These are phyloP conservation scores for Dromas ardeola DNA, from an alignment of 2,113 vertebrate species.

Conservation along the genomic window DNA sequence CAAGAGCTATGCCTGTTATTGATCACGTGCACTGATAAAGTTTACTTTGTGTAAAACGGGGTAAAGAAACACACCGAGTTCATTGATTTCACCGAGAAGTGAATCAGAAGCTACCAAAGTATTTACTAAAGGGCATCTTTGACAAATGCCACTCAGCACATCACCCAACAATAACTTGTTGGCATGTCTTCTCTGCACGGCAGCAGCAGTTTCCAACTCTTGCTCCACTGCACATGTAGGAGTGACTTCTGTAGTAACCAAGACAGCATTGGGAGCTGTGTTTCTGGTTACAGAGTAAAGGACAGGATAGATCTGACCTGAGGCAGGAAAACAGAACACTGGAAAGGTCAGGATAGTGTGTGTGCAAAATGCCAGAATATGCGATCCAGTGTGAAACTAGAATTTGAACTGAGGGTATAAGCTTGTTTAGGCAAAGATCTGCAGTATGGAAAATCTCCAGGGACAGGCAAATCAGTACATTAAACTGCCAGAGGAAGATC, in stretches of 20 bases:
- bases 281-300: background rate
- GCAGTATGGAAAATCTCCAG: background rate
- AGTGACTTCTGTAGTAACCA: background rate
- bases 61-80: background rate
- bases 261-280: background rate
- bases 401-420: background rate
- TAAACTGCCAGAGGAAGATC: background rate
- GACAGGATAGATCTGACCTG: background rate
- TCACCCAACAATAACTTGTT: background rate
- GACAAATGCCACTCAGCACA: background rate
- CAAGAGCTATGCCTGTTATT: background rate
- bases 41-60: background rate
- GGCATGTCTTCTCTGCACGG: background rate
- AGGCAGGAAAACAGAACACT: background rate
- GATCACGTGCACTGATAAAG: background rate
- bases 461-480: background rate
- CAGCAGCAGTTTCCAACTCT: background rate
- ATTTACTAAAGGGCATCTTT: background rate
- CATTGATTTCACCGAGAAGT: background rate
- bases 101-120: background rate
- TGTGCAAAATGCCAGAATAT: background rate
- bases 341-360: background rate
- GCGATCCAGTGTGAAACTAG: accelerated
- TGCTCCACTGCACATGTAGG: background rate
- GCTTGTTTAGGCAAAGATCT: background rate